Base-by-base conservation (phyloP, 2,888 invertebrate genomes). In the Entomobrya proxima region DNA sequence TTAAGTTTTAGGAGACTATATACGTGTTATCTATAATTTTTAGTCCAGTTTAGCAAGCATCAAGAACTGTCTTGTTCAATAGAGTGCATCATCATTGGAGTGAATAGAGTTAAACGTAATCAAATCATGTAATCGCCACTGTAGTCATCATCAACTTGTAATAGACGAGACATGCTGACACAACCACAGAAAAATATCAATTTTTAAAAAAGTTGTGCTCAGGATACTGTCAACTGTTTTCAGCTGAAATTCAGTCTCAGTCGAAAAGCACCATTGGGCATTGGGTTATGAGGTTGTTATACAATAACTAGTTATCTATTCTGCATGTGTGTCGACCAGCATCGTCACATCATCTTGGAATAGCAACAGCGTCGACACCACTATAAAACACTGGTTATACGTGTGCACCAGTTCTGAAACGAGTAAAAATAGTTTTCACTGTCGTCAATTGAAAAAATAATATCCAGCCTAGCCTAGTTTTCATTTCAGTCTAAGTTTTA, bases 391-490 rank as follows among this genome's bases (percentile, higher is more conserved):
- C 15, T 30, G n/a, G 30, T 13, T 30, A 47, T n/a, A 47, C 47
- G n/a, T 13, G 5, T n/a, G n/a, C 15, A 5, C 47, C 3, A 3
- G 13, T 13, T 2, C 47, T 47, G 7, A 24, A 40, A 21, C 18
- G 30, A 27, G 47, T 44, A 55, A 55, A 75, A 35, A 52, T 74
- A 74, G 72, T 15, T 30, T 50, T 50, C 9, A 11, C 52, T 37
- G 75, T 75, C 37, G 75, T 55, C 75, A 75, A 75, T 75, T 75
- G 75, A 52, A 32, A 75, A 35, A 40, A 7, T 11, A 40, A 15
- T 52, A 47, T 75, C 32, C 52, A 75, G 75, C 55, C 75, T 52
- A 75, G 75, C 75, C 75, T 75, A 75, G 75, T 37, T 74, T 52
- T 52, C 24, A 21, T 75, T 35, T 75, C 47, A 21, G 52, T 47